Conservation (phyloP, 2,888 invertebrate species). For the Aquatica leii region DNA sequence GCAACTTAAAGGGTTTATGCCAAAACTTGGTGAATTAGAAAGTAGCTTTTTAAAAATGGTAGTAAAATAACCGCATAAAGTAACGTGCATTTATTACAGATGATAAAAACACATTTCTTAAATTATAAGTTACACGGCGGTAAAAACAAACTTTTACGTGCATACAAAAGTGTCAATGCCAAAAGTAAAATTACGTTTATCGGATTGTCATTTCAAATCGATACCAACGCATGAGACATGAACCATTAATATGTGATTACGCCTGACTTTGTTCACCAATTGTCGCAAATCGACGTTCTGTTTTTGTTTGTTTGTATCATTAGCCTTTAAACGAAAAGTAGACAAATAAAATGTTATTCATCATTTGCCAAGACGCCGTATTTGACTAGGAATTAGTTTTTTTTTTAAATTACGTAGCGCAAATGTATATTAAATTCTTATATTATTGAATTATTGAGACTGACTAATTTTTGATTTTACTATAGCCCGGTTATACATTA, state of each 20-base stretch:
- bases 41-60: neutral
- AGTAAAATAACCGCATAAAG: neutral
- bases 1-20: neutral
- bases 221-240: slow-evolving; percentile 24
- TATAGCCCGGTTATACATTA: too few relatives aligned
- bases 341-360: too few relatives aligned
- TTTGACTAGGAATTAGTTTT: too few relatives aligned
- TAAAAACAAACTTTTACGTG: neutral
- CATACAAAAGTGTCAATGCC: slow-evolving; percentile 8
- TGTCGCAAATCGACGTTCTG: slow-evolving; percentile 29
- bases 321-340: neutral
- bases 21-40: too few relatives aligned
- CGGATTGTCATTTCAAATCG: slow-evolving; percentile 27
- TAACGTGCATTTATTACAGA: neutral
- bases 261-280: slow-evolving; percentile 27
- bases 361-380: too few relatives aligned
- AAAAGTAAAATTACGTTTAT: slow-evolving; percentile 23
- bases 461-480: too few relatives aligned
- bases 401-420: too few relatives aligned
- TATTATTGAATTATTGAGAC: too few relatives aligned
- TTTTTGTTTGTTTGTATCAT: slow-evolving; percentile 17
- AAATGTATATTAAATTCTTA: too few relatives aligned
- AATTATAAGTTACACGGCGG: neutral
- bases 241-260: slow-evolving; percentile 29
- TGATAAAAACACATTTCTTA: neutral